phyloP scores from a whole-genome alignment of 2,113 vertebrate genomes.

The Corythaixoides concolor region DNA sequence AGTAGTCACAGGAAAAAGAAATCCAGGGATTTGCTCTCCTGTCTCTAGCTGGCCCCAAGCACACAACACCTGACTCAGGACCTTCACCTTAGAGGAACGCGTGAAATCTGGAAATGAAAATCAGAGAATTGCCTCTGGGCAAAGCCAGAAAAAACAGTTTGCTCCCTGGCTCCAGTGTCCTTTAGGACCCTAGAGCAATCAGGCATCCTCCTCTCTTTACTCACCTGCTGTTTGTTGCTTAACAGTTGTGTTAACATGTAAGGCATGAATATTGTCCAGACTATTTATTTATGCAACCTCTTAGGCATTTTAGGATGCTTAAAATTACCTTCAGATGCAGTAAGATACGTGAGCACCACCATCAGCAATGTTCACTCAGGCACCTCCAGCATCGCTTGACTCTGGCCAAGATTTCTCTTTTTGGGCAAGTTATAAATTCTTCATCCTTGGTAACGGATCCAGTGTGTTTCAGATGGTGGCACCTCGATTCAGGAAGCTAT shows the following conservation, averaged over 20 bases:
- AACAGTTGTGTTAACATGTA: background rate
- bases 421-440: background rate
- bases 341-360: background rate
- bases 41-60: background rate
- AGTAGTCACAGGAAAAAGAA: background rate
- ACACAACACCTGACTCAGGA: background rate
- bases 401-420: background rate
- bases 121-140: background rate
- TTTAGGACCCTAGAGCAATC: background rate
- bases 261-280: background rate
- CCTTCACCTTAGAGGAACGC: background rate
- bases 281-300: background rate
- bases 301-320: background rate
- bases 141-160: background rate
- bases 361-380: background rate
- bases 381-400: background rate
- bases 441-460: background rate
- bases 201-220: background rate
- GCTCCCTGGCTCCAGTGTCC: background rate
- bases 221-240: background rate
- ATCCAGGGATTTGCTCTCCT: background rate
- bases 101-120: background rate
- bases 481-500: background rate
- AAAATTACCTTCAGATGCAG: background rate
- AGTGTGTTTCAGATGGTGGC: accelerated